Evolutionary conservation across 2,888 invertebrate genomes (phyloP).

Genomic region (Kuschelorhynchus macadamiae): DNA sequence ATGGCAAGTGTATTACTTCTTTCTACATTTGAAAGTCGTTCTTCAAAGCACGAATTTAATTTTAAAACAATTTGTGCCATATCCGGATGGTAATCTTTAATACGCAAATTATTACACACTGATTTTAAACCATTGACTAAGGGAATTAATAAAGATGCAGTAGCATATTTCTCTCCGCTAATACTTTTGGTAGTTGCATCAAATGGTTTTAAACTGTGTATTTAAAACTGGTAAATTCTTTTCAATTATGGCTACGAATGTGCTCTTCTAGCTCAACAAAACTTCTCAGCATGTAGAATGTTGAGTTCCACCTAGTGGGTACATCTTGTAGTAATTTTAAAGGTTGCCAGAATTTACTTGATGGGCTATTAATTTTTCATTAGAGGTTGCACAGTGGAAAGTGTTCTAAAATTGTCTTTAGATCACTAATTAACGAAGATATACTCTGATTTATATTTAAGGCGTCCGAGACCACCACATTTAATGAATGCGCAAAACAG

Average conservation of each 20-base stretch:
- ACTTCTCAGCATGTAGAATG: conserved; percentile 3
- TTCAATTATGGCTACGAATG: not conserved
- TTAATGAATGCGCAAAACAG: conserved; percentile 10
- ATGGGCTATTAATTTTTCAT: too few species aligned
- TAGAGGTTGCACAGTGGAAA: too few species aligned
- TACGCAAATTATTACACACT: conserved; percentile 11
- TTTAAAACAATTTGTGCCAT: conserved; percentile 7
- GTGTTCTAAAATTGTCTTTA: too few species aligned
- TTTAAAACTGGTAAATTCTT: conserved; percentile 2
- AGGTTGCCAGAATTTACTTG: too few species aligned
- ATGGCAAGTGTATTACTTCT: conserved; percentile 8
- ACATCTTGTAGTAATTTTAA: conserved; percentile 4
- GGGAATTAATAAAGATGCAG: conserved; percentile 9
- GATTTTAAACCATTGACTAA: conserved; percentile 10
- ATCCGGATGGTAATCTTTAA: not conserved
- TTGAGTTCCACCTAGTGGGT: conserved; percentile 8
- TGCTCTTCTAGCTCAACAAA: too few species aligned
- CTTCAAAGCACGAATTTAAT: conserved; percentile 9
- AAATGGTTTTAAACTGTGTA: conserved; percentile 20
- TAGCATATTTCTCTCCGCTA: conserved; percentile 6
- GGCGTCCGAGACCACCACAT: conserved; percentile 4
- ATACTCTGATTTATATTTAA: too few species aligned
- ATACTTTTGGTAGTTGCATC: conserved; percentile 9
- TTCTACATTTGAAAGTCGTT: conserved; percentile 4
- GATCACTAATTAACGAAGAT: too few species aligned